Percentiles rank a stretch among this genome's conserved stretches.
These are phyloP conservation scores for Sebastes hopkinsi DNA, from an alignment of 2,797 vertebrate genomes.

Conservation along the genomic window DNA sequence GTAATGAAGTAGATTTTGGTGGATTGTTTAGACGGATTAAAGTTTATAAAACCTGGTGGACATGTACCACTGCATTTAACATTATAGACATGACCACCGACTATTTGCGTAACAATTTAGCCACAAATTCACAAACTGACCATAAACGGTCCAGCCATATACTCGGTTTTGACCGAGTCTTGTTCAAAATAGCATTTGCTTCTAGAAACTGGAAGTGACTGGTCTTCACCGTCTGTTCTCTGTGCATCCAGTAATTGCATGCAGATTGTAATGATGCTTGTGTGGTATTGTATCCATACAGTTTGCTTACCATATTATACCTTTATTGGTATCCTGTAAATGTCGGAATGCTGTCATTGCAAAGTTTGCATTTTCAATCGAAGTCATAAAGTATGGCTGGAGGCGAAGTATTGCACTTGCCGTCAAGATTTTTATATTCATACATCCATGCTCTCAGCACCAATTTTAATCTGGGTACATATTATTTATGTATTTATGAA, in stretches of 20 bases:
- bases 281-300: not conserved
- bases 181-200: not conserved
- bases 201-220: not conserved
- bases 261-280: not conserved
- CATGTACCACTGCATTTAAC: too few species aligned
- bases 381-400: constrained; percentile 23
- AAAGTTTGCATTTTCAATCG: constrained; percentile 30
- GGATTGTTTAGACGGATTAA: too few species aligned
- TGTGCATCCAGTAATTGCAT: not conserved
- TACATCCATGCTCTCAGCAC: constrained; percentile 38
- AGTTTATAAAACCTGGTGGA: too few species aligned
- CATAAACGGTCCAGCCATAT: too few species aligned
- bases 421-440: constrained; percentile 43
- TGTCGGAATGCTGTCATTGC: constrained; percentile 11
- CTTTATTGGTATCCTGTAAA: not conserved
- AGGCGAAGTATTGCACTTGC: constrained; percentile 28
- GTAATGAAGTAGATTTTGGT: too few species aligned
- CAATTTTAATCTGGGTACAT: constrained; percentile 35
- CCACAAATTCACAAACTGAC: too few species aligned
- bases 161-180: too few species aligned
- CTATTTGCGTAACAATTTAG: too few species aligned
- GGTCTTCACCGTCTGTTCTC: not conserved
- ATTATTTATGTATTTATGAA: constrained; percentile 28
- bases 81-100: too few species aligned
- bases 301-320: not conserved